A percentile compares a stretch with the other conserved stretches of the same genome.
Evolutionary conservation across 2,113 vertebrate species (phyloP).

Genomic region (Brienomyrus longianalis): DNA sequence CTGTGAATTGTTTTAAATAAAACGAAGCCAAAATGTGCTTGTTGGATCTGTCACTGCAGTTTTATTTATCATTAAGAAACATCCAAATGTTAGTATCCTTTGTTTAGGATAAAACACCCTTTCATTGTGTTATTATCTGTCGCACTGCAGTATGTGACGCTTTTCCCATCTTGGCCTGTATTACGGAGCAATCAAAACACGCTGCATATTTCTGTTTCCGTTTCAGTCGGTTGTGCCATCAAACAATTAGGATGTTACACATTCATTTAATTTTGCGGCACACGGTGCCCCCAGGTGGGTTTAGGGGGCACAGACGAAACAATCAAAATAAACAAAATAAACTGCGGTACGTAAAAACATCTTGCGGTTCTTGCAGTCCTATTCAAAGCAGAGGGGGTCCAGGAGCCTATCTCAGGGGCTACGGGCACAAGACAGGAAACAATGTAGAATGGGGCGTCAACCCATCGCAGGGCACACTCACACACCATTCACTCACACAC

Average conservation of each 20-base stretch:
- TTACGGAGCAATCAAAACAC: not conserved
- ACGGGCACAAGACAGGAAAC: not conserved
- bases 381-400: not conserved
- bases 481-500: not conserved
- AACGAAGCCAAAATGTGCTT: not conserved
- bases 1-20: not conserved
- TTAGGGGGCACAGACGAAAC: not conserved
- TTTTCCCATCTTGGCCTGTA: not conserved
- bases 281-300: not conserved
- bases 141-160: not conserved
- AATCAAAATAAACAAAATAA: not conserved
- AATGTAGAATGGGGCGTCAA: not conserved
- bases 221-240: not conserved
- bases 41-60: not conserved
- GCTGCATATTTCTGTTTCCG: not conserved
- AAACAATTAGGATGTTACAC: not conserved
- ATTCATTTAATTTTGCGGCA: not conserved
- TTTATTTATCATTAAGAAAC: not conserved
- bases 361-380: not conserved
- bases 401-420: not conserved
- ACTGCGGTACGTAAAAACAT: not conserved
- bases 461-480: not conserved
- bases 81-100: not conserved
- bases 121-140: not conserved
- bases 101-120: not conserved